A percentile compares a stretch with the other conserved stretches of the same genome.
Evolutionary conservation across 2,113 vertebrate species (phyloP).

Genomic region (Phylloscopus trochilus): DNA sequence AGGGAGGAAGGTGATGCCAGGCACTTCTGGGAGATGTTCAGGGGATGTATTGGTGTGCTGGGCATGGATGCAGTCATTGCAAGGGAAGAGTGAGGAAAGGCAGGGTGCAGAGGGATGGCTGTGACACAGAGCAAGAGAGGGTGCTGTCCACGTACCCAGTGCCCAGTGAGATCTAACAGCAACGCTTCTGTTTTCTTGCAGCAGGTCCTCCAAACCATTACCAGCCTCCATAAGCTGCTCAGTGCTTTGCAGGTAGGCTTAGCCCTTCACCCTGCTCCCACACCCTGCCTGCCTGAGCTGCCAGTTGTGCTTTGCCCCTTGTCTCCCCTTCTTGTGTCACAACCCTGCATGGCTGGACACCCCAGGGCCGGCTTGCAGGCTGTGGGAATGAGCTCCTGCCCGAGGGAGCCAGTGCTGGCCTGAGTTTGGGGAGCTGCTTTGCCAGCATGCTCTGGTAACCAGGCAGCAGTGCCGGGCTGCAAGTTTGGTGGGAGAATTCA

Average conservation of each 20-base stretch:
- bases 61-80: neutral
- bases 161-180: neutral
- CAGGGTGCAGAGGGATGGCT: neutral
- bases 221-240: conserved; percentile 87
- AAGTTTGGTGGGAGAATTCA: neutral
- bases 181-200: conserved; percentile 37
- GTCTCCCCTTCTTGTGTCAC: neutral
- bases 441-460: neutral
- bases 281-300: neutral
- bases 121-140: neutral
- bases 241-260: conserved; percentile 85
- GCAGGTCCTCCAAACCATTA: conserved; percentile 87
- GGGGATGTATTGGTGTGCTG: neutral
- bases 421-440: neutral
- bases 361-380: accelerated
- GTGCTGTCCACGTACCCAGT: neutral
- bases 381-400: neutral
- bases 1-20: neutral
- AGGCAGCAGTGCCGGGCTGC: neutral
- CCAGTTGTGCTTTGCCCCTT: accelerated
- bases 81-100: neutral
- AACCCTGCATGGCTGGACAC: neutral
- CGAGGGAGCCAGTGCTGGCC: neutral
- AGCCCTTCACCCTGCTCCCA: neutral
- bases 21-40: neutral